A percentile compares a stretch with the other conserved stretches of the same genome.
These are phyloP conservation scores for Dendrocopos noguchii DNA, from an alignment of 2,113 vertebrate genomes.

Conservation along the genomic window DNA sequence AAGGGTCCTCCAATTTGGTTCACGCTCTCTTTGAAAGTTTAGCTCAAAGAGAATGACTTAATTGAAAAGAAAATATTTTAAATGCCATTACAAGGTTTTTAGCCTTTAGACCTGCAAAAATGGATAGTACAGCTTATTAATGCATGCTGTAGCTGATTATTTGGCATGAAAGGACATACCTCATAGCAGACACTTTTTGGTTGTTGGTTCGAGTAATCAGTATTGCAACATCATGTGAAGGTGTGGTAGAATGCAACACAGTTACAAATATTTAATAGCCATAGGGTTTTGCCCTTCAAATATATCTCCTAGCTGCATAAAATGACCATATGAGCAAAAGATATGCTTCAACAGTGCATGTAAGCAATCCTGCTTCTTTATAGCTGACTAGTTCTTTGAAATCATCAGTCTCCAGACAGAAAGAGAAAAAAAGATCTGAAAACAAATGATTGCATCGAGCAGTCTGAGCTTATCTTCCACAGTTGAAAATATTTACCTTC, in stretches of 20 bases:
- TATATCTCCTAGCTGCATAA: constrained; percentile 13
- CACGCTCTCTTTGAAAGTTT: neutral
- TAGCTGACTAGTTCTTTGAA: constrained; percentile 8
- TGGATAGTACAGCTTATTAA: neutral
- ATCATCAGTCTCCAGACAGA: neutral
- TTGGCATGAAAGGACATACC: neutral
- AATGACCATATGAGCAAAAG: constrained; percentile 26
- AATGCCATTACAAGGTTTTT: neutral
- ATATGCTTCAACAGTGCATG: neutral
- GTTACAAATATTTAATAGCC: neutral
- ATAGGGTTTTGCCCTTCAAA: constrained; percentile 25
- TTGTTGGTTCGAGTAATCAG: neutral
- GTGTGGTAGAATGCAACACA: neutral
- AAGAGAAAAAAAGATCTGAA: neutral
- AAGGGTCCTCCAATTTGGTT: neutral
- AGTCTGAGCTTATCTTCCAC: neutral
- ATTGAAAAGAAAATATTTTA: constrained; percentile 12
- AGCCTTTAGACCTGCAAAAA: neutral
- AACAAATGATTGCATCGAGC: neutral
- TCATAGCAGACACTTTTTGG: neutral
- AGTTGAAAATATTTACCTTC: constrained; percentile 30
- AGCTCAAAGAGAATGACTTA: neutral
- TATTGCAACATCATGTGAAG: neutral
- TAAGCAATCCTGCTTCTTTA: constrained; percentile 19
- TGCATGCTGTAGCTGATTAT: neutral